Evolutionary conservation across 2,888 invertebrate genomes (phyloP), one percentile per base, ranked within the genome.

Genomic region (Apoda limacodes): DNA sequence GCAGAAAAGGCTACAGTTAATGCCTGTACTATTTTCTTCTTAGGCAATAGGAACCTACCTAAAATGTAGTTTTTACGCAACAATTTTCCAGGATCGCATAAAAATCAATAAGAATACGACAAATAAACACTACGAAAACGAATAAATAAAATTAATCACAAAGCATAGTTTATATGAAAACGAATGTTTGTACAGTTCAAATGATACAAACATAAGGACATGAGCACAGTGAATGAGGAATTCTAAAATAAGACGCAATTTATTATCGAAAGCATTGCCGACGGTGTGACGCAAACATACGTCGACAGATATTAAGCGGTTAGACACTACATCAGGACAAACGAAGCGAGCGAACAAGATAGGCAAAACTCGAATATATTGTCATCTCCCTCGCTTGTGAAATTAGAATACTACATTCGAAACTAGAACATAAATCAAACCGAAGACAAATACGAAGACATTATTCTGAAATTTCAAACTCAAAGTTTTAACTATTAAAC

Each of bases 231-330:
- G 72, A 70, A 72, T 72, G 74, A 68, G 67, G 53, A 65, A 62
- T 69, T 67, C 75, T 76, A 75, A 78, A 76, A 74, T 76, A 72
- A 78, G 74, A 65, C 50, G 56, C 62, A 60, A 78, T 78, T 72
- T 72, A 78, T 76, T 67, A 75, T 60, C 55, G 55, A 63, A 62
- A 65, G 67, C 66, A 62, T 57, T 62, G 66, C 69, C 62, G 64
- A 50, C 60, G 53, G 51, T 54, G 63, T 70, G 75, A 75, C 71
- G 74, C 72, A 70, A 72, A 72, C 72, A 57, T 54, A 63, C 60
- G 71, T 62, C 63, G 78, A 78, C 78, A 76, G 76, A 64, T 76
- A 76, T 74, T 72, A 78, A 76, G 75, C 65, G 68, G 50, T 68
- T 64, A 64, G 65, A 60, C 65, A 60, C 57, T 59, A 63, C 64